phyloP scores from a whole-genome alignment of 2,113 vertebrate genomes.

The Xyrauchen texanus region DNA sequence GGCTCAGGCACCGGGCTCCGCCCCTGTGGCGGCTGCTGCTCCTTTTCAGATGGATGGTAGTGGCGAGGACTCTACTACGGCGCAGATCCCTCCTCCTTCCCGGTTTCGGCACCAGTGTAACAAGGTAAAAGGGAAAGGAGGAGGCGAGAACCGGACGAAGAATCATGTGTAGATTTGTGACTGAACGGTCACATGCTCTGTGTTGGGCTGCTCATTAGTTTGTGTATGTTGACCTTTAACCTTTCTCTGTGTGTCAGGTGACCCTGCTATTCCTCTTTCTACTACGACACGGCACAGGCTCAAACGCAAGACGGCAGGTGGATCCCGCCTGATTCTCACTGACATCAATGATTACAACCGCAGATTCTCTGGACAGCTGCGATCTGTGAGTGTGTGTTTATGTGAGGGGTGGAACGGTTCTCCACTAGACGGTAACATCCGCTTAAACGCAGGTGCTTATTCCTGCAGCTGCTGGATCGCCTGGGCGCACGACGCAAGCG shows the following conservation, averaged over 20 bases:
- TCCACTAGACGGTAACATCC: too few species aligned
- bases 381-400: constrained; percentile 84
- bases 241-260: constrained; percentile 72
- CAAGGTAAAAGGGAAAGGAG: too few species aligned
- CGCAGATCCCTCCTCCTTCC: too few species aligned
- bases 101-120: too few species aligned
- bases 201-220: neutral
- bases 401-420: too few species aligned
- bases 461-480: constrained; percentile 86
- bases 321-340: constrained; percentile 80
- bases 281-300: constrained; percentile 71
- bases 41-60: too few species aligned
- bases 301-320: constrained; percentile 71
- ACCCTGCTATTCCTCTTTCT: constrained; percentile 91
- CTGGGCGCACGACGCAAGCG: constrained; percentile 94
- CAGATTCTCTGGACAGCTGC: constrained; percentile 94
- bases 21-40: too few species aligned
- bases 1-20: too few species aligned
- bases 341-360: constrained; percentile 92
- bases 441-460: neutral
- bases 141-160: too few species aligned
- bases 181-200: too few species aligned
- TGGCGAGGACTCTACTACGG: too few species aligned
- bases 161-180: too few species aligned
- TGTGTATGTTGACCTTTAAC: neutral